Evolutionary conservation across 2,113 vertebrate species (phyloP).

Genomic region (Phoxinus phoxinus): DNA sequence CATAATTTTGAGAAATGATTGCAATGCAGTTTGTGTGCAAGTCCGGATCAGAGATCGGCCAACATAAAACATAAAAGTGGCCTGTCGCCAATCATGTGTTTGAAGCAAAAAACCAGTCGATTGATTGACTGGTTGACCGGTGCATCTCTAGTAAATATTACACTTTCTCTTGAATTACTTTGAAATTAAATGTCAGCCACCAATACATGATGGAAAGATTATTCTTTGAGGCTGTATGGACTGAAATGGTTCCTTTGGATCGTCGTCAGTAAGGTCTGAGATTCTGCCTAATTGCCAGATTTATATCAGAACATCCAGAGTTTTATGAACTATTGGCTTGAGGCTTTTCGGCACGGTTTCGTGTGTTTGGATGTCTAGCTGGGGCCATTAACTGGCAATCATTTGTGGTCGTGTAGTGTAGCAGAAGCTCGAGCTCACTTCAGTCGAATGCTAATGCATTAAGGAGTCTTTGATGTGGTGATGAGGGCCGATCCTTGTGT

Average conservation of each 20-base stretch:
- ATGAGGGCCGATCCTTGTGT: slow-evolving; percentile 55
- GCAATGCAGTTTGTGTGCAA: too few relatives aligned
- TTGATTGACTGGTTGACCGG: too few relatives aligned
- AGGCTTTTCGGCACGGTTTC: slow-evolving; percentile 20
- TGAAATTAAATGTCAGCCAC: neutral
- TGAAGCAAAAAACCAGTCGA: too few relatives aligned
- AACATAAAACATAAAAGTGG: too few relatives aligned
- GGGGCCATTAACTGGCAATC: slow-evolving; percentile 38
- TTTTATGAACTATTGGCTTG: slow-evolving; percentile 13
- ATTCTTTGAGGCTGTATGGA: neutral
- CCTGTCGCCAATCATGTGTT: too few relatives aligned
- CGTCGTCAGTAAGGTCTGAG: neutral
- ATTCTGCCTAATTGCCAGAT: neutral
- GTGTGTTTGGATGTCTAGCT: slow-evolving; percentile 36
- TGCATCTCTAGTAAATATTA: neutral
- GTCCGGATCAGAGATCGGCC: too few relatives aligned
- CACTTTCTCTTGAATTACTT: neutral
- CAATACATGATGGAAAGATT: neutral
- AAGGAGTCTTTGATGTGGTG: slow-evolving; percentile 69
- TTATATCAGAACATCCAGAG: neutral
- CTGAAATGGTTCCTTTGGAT: neutral
- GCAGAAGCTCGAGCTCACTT: slow-evolving; percentile 23
- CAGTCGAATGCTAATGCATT: slow-evolving; percentile 43
- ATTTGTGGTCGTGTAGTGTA: slow-evolving; percentile 57
- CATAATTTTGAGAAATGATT: too few relatives aligned